phyloP scores from a whole-genome alignment of 2,888 invertebrate genomes.

The Leucania comma region DNA sequence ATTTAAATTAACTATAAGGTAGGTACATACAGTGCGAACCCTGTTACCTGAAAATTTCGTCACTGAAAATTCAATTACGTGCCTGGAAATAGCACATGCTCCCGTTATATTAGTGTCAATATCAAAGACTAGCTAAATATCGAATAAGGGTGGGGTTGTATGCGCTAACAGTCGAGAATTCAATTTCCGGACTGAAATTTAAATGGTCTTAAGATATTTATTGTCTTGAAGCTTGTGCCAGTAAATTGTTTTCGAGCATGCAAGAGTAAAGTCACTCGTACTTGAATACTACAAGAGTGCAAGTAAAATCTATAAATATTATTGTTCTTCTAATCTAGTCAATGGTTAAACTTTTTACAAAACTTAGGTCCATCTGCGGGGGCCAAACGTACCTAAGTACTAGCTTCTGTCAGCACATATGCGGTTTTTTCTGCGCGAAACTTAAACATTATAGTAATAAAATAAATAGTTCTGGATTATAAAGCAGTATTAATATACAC shows the following conservation, averaged over 20 bases:
- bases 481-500: no score
- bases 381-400: no score
- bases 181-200: slow-evolving; percentile 32
- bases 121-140: slow-evolving; percentile 5
- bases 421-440: no score
- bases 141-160: background rate
- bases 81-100: background rate
- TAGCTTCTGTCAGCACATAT: no score
- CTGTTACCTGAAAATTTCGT: background rate
- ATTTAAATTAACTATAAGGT: background rate
- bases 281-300: background rate
- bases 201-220: slow-evolving; percentile 13
- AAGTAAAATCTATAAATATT: background rate
- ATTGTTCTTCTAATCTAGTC: no score
- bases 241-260: background rate
- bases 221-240: background rate
- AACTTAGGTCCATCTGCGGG: no score
- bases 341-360: no score
- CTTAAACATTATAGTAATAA: no score
- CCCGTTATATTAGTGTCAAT: background rate
- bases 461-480: no score
- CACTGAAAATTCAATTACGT: background rate
- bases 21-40: background rate
- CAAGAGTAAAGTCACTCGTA: background rate
- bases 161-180: slow-evolving; percentile 5